Evolutionary conservation across 1,140 invertebrate species (phyloP), one percentile per base, ranked within the genome.

Genomic region (Drosophila dunni): DNA sequence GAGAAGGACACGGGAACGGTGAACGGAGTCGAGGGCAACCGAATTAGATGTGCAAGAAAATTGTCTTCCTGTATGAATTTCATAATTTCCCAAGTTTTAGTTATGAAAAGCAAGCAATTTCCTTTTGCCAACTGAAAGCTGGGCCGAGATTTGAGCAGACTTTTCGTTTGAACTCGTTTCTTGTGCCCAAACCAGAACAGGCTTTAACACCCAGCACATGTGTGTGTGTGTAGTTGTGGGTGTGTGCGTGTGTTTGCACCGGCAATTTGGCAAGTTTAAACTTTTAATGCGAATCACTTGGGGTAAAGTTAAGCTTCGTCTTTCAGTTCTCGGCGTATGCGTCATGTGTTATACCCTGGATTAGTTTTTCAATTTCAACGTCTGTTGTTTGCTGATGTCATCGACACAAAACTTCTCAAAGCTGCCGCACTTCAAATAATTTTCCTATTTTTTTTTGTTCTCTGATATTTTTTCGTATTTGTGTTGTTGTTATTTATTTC

Each of bases 21-120:
- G 48, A 5, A 20, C n/a, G 11, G 10, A 33, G 38, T 9, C 38
- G 60, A 9, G 66, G 40, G 53, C 73, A 64, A 73, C 65, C 76
- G 88, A 89, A 89, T 89, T 89, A 89, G 84, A 89, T 83, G 88
- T 81, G 73, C 75, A 91, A 91, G 88, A 91, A 91, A 91, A 91
- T 91, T 91, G 88, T 88, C 88, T 91, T 91, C 88, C 88, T 91
- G 88, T 91, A 91, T 91, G 88, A 91, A 91, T 91, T 91, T 91
- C 88, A 91, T 91, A 91, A 91, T 91, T 91, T 91, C 88, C 74
- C 79, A 88, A 83, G 88, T 86, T 88, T 91, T 81, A 83, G 85
- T 90, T 90, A 89, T 83, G 78, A 85, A 81, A 90, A 78, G 85
- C 81, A 90, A 85, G 78, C 85, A 90, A 90, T 89, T 89, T 90